phyloP scores from a whole-genome alignment of 1,140 invertebrate species.

The Anagrus nilaparvatae region DNA sequence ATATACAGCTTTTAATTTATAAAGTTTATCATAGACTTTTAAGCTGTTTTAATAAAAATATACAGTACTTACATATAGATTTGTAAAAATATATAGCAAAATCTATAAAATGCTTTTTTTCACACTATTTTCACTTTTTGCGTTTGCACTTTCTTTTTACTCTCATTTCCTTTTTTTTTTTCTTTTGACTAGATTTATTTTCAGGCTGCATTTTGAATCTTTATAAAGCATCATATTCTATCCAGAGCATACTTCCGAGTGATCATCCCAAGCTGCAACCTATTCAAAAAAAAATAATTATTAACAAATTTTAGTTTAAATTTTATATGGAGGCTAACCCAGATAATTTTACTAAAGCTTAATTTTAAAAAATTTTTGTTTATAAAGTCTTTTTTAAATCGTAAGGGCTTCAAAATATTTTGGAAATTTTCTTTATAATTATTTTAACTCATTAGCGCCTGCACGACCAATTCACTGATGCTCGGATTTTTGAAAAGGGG shows the following conservation, averaged over 20 bases:
- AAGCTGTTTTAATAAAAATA: too few species aligned
- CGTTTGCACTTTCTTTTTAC: conserved; percentile 17
- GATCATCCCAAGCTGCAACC: conserved; percentile 75
- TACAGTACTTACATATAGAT: conserved; percentile 15
- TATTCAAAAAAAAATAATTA: conserved; percentile 34
- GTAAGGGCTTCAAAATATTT: too few species aligned
- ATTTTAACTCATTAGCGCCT: too few species aligned
- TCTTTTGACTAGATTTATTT: conserved; percentile 40
- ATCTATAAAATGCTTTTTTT: conserved; percentile 6
- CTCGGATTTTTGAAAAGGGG: too few species aligned
- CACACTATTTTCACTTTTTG: conserved; percentile 10
- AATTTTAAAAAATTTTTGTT: too few species aligned
- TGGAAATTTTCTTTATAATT: too few species aligned
- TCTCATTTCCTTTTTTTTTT: conserved; percentile 27
- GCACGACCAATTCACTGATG: too few species aligned
- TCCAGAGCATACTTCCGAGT: conserved; percentile 71
- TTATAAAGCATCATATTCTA: conserved; percentile 37
- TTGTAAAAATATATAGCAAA: conserved; percentile 23
- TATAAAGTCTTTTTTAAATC: too few species aligned
- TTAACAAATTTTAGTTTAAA: conserved; percentile 10
- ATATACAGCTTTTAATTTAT: too few species aligned
- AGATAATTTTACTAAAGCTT: too few species aligned
- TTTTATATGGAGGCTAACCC: too few species aligned
- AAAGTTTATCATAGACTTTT: too few species aligned
- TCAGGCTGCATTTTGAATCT: conserved; percentile 14